These are phyloP conservation scores for Saguinus midas DNA, from an alignment of 2,113 vertebrate genomes.

Conservation along the genomic window DNA sequence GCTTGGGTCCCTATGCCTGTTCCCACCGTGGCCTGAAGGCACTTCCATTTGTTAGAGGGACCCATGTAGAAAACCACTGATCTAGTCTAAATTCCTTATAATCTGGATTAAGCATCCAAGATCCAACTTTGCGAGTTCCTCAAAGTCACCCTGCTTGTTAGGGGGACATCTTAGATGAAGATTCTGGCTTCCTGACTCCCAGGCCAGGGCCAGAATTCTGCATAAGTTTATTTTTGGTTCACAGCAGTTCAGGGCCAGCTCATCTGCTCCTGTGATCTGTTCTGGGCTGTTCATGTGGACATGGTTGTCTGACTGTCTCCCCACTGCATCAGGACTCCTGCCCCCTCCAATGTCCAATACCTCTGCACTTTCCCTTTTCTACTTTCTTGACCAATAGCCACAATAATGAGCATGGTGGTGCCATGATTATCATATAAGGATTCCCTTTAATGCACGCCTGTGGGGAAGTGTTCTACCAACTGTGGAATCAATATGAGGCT, in stretches of 20 bases:
- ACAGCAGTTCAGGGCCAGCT: background rate
- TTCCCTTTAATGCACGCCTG: background rate
- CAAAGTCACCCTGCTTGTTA: background rate
- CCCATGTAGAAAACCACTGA: background rate
- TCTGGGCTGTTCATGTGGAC: background rate
- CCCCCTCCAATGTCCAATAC: background rate
- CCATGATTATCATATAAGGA: background rate
- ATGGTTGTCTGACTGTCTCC: background rate
- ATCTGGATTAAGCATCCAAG: background rate
- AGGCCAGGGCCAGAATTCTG: background rate
- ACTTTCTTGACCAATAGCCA: background rate
- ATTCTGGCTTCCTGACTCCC: background rate
- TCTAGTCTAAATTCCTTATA: background rate
- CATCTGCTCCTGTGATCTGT: background rate
- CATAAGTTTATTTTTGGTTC: background rate
- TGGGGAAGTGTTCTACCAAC: background rate
- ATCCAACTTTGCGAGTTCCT: background rate
- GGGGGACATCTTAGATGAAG: background rate
- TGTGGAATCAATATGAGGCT: background rate
- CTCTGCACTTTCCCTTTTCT: background rate
- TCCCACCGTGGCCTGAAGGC: background rate
- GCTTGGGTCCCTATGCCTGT: background rate
- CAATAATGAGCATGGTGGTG: background rate
- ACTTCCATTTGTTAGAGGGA: background rate
- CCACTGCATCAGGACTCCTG: background rate